Base-by-base conservation (phyloP, 2,113 vertebrate species). In the Morone chrysops region DNA sequence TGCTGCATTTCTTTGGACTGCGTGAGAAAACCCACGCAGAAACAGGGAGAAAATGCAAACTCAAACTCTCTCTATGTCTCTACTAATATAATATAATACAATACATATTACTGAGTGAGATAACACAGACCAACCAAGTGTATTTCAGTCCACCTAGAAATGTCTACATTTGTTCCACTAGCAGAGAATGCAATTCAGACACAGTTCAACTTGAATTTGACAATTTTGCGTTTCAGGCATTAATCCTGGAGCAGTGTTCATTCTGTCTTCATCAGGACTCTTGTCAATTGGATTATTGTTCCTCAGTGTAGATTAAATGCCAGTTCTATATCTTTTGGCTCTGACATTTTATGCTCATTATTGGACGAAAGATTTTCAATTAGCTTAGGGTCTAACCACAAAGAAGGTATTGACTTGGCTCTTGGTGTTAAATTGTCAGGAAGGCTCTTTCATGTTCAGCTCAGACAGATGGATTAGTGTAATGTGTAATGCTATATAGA, bases 281-380 rank as follows among this genome's bases (percentile, higher is more conserved):
- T 75, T 69, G 88, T 81, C 87, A 78, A 61, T 84, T 78, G 70
- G 66, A 88, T 87, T 80, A 80, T 89, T 90, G 83, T 85, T 85
- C 84, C 71, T 85, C 51, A 6, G 75, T 82, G 85, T 69, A 87
- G 83, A 93, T 83, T 80, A 94, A 94, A 94, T 90, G 82, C 74
- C 93, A 89, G 57, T 87, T 92, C 89, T 85, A 87, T 90, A 87
- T 89, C 83, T 88, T 86, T 84, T 83, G 80, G 71, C 87, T 76
- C 50, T 95, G 93, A 93, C 93, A 94, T 94, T 94, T 95, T 73
- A 88, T 88, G 89, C 89, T 93, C 83, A 90, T 94, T 93, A 93
- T 69, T 79, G 54, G 72, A 82, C 79, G 74, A 94, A 88, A 76
- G 91, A 94, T 94, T 92, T 94, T 94, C 82, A 90, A 92, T 94